Conservation (phyloP, 2,113 vertebrate genomes). For the Corythornis cristatus region DNA sequence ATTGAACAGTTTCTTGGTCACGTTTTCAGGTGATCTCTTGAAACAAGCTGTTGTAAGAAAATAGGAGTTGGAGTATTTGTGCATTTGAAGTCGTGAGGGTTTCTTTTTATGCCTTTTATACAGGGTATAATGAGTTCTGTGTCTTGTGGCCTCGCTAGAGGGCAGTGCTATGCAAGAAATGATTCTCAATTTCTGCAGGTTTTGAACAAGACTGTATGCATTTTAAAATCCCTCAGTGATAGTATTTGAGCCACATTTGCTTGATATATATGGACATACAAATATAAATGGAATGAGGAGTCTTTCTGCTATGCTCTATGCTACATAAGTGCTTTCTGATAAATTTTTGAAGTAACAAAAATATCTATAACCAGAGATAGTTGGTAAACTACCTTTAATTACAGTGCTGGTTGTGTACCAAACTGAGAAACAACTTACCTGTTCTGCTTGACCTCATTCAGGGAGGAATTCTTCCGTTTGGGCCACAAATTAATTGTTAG, state of each 20-base stretch:
- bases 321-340: not conserved
- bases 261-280: not conserved
- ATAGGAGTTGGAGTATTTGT: not conserved
- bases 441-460: not conserved
- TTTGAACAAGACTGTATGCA: not conserved
- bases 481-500: not conserved
- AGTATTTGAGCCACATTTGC: not conserved
- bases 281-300: not conserved
- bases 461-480: not conserved
- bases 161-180: conserved; percentile 89
- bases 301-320: not conserved
- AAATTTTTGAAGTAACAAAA: not conserved
- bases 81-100: not conserved
- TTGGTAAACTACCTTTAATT: not conserved
- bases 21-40: not conserved
- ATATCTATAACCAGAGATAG: not conserved
- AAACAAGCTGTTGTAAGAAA: not conserved
- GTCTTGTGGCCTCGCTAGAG: conserved; percentile 75
- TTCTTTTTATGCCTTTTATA: not conserved
- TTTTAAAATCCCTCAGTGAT: not conserved
- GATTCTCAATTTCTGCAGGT: not conserved
- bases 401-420: not conserved
- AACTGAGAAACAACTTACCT: not conserved
- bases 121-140: rapidly evolving
- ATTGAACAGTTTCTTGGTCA: not conserved